Evolutionary conservation across 2,797 vertebrate genomes (phyloP), one percentile per base, ranked within the genome.

Genomic region (Anguilla anguilla): DNA sequence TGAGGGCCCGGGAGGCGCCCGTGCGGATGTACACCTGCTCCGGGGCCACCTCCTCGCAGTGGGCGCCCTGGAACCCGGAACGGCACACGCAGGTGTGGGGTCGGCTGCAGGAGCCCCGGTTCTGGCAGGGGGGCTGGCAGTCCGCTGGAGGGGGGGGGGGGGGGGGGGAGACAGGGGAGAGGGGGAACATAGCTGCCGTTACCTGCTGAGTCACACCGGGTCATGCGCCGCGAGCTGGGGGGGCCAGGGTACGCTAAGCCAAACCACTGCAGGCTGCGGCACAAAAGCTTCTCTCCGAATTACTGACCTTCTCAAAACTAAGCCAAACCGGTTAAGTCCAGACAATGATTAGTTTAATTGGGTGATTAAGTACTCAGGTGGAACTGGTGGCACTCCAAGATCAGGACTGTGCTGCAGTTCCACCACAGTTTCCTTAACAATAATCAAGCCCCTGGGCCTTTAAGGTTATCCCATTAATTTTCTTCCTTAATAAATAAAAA

Each of bases 21-120:
- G 96, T 96, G 0, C 94, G 97, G 91, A 98, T 96, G 90, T 99
- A 99, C 85, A 98, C 98, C 94, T 98, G 97, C 91, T 99, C 98
- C 0, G 98, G 98, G 88, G 97, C 95, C 13, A 96, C 92, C 90
- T 98, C 97, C 93, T 99, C 97, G 0, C 98, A 99, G 55, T 93
- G 95, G 35, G 93, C 90, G 13, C 98, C 98, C 82, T 97, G 97
- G 95, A 98, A 99, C 89, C 98, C 98, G 0, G 97, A 98, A 90
- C 98, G 98, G 90, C 98, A 99, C 90, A 98, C 95, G 1, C 98
- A 99, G 91, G 97, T 97, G 92, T 99, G 97, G 1, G 98, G 98
- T 7, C 97, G 96, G 91, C 97, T 98, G 95, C 98, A 99, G 92
- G 98, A 98, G 91, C 98, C 98, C 9, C 97, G 97, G 96, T 99